A percentile compares a stretch with the other conserved stretches of the same genome.
Conservation (phyloP, 2,888 invertebrate species). For the Lamellibrachia satsuma region DNA sequence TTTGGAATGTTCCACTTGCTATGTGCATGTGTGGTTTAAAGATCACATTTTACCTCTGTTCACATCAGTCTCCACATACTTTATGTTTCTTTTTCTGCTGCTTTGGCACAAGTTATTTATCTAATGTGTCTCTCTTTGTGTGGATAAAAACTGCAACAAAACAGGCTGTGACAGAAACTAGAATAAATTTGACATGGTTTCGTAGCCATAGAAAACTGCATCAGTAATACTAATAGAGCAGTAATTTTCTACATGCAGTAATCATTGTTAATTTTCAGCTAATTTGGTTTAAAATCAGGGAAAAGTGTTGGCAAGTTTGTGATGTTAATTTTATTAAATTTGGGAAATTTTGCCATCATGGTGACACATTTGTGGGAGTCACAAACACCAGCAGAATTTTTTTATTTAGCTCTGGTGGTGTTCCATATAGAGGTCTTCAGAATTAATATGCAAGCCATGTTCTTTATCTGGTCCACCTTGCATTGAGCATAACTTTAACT, state of each 20-base stretch:
- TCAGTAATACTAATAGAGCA: neutral
- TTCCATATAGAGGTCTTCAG: too few species aligned
- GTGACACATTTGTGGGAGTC: too few species aligned
- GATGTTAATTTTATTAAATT: too few species aligned
- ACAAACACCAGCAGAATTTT: too few species aligned
- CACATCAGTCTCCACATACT: neutral
- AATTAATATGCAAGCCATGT: too few species aligned
- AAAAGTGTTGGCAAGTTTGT: too few species aligned
- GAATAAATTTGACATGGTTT: neutral
- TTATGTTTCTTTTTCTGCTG: neutral
- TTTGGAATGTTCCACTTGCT: neutral
- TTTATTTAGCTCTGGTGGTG: too few species aligned
- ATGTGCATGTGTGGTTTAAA: neutral
- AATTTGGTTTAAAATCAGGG: too few species aligned
- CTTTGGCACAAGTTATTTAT: neutral
- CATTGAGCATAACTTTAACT: too few species aligned
- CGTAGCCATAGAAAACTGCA: neutral
- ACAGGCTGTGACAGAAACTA: neutral
- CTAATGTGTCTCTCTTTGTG: neutral
- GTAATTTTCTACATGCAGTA: conserved; percentile 10
- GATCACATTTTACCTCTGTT: neutral
- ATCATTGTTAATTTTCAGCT: conserved; percentile 6
- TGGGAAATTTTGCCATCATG: too few species aligned
- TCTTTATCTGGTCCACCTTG: too few species aligned
- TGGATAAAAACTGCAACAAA: neutral